Conservation (phyloP, 2,113 vertebrate species). For the Garra rufa region DNA sequence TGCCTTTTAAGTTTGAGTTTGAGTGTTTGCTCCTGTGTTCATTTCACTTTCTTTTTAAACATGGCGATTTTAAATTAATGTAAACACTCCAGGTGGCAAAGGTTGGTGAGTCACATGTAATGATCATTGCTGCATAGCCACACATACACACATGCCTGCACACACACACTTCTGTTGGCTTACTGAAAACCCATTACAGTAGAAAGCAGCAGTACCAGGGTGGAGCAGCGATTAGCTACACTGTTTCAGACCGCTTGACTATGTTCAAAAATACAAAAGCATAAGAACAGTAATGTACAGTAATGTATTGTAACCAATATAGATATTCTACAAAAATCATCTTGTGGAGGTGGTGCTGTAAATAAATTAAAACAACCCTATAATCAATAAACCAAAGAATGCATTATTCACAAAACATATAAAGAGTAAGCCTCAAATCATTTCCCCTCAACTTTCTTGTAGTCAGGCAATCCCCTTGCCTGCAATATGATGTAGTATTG, state of each 20-base stretch:
- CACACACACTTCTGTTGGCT: constrained; percentile 15
- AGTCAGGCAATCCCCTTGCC: not conserved
- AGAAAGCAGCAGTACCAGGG: constrained; percentile 6
- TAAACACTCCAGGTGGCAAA: not conserved
- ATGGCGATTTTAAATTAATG: not conserved
- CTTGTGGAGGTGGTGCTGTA: not conserved
- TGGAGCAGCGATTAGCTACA: not conserved
- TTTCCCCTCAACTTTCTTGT: constrained; percentile 6
- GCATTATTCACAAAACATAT: not conserved
- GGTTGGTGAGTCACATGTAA: not conserved
- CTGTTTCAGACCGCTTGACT: not conserved
- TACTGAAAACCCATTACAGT: constrained; percentile 45
- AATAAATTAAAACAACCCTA: not conserved
- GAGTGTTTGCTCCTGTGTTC: not conserved
- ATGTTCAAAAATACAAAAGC: not conserved
- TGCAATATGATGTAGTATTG: not conserved
- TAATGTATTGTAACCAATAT: not conserved
- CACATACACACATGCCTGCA: not conserved
- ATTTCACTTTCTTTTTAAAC: not conserved
- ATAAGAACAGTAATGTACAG: not conserved
- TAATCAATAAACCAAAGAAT: not conserved
- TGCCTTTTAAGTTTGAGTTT: not conserved
- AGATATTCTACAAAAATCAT: not conserved
- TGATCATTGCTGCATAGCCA: constrained; percentile 6
- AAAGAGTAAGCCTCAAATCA: not conserved